Percentiles rank a stretch among this genome's conserved stretches.
These are phyloP conservation scores for Charadrius vociferus DNA, from an alignment of 2,113 vertebrate genomes.

Conservation along the genomic window DNA sequence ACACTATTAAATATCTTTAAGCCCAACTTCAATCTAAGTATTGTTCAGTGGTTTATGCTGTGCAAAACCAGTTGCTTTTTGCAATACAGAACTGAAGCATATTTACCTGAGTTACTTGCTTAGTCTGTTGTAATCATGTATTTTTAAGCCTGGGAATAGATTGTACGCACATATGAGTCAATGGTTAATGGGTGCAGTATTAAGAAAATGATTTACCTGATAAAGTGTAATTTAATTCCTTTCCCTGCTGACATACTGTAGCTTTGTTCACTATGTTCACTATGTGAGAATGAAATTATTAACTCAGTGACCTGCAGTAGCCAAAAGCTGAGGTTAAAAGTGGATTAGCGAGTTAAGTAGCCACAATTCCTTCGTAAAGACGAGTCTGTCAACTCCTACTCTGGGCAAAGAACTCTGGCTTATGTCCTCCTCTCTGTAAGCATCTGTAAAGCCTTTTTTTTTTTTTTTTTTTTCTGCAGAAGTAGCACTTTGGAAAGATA, in stretches of 20 bases:
- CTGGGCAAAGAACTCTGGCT: neutral
- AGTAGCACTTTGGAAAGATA: neutral
- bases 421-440: neutral
- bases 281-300: constrained; percentile 10
- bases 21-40: neutral
- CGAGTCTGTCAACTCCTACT: neutral
- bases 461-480: neutral
- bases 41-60: neutral
- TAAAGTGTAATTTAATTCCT: constrained; percentile 12
- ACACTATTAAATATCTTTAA: neutral
- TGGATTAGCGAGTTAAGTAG: constrained; percentile 44
- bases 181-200: neutral
- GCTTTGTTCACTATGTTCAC: constrained; percentile 1
- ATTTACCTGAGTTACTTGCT: neutral
- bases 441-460: neutral
- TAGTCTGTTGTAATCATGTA: neutral
- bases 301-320: constrained; percentile 30
- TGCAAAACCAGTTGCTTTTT: neutral
- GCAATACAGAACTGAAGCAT: neutral
- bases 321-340: constrained; percentile 33
- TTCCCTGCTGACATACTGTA: neutral
- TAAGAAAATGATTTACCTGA: constrained; percentile 27
- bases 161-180: neutral
- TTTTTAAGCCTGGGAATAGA: neutral
- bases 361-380: neutral